phyloP scores from a whole-genome alignment of 2,888 invertebrate species.

The Micoletzkya japonica region DNA sequence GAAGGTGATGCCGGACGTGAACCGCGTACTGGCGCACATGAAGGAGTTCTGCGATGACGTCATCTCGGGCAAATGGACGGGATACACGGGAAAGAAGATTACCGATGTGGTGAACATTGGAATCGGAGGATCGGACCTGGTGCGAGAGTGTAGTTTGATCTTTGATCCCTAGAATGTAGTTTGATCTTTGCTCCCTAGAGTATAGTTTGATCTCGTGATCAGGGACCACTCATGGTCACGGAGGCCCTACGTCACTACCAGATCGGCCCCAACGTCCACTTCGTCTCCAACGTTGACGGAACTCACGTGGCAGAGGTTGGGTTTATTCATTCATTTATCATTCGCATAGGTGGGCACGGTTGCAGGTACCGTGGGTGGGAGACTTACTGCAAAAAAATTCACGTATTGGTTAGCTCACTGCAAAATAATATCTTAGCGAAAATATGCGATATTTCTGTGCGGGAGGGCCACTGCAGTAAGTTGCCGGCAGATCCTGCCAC shows the following conservation, averaged over 20 bases:
- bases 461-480: too few species aligned
- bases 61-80: slow-evolving; percentile 71
- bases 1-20: slow-evolving; percentile 81
- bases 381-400: too few species aligned
- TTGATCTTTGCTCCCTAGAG: not conserved
- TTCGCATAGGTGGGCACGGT: too few species aligned
- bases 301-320: slow-evolving; percentile 87
- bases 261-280: slow-evolving; percentile 82
- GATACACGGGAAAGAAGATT: slow-evolving; percentile 87
- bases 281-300: slow-evolving; percentile 98
- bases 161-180: not conserved
- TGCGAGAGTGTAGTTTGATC: slow-evolving; percentile 48
- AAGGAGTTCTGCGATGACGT: slow-evolving; percentile 80
- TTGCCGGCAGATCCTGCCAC: too few species aligned
- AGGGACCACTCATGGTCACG: slow-evolving; percentile 97
- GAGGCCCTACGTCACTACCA: slow-evolving; percentile 92
- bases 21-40: slow-evolving; percentile 89
- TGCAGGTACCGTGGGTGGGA: too few species aligned
- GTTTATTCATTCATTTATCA: too few species aligned
- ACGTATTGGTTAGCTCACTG: too few species aligned
- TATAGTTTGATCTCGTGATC: slow-evolving; percentile 28
- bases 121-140: slow-evolving; percentile 96
- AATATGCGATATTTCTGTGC: too few species aligned
- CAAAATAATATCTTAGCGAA: too few species aligned
- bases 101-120: slow-evolving; percentile 98